These are phyloP conservation scores for Lycopodina hypogea DNA, from an alignment of 37 sponge, comb jelly and placozoan species.

Conservation along the genomic window DNA sequence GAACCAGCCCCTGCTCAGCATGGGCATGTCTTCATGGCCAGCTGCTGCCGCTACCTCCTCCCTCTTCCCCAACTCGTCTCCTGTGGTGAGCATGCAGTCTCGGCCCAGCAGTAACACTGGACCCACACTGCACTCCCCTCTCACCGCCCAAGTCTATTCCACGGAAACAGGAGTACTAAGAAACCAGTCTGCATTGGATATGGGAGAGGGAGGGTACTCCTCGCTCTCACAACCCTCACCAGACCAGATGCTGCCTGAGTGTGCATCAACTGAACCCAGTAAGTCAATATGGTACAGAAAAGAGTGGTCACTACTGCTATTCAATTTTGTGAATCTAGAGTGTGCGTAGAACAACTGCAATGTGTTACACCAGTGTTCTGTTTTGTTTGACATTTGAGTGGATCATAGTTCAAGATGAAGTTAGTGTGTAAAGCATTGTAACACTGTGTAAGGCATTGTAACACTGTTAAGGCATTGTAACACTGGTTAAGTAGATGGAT, in stretches of 20 bases:
- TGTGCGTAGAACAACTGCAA: too few relatives aligned
- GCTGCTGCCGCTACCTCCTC: slow-evolving; percentile 25
- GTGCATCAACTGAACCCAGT: slow-evolving; percentile 69
- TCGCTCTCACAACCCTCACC: slow-evolving; percentile 52
- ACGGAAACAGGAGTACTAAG: slow-evolving; percentile 29
- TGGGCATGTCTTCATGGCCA: slow-evolving; percentile 56
- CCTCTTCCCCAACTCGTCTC: slow-evolving; percentile 10
- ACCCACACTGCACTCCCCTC: slow-evolving; percentile 61
- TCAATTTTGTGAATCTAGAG: too few relatives aligned
- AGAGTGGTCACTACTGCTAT: too few relatives aligned
- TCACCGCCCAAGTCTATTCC: slow-evolving; percentile 63
- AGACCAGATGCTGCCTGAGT: slow-evolving; percentile 61
- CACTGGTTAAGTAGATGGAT: too few relatives aligned
- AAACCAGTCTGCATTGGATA: slow-evolving; percentile 36
- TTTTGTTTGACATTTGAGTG: too few relatives aligned
- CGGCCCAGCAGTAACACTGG: slow-evolving; percentile 36
- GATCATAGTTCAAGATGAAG: too few relatives aligned
- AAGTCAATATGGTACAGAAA: background rate
- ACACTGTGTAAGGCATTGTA: too few relatives aligned
- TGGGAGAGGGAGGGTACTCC: slow-evolving; percentile 38
- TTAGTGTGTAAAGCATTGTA: too few relatives aligned
- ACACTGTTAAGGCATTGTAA: too few relatives aligned
- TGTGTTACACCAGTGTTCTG: too few relatives aligned
- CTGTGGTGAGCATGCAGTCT: slow-evolving; percentile 1
- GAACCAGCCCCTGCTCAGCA: slow-evolving; percentile 6